Evolutionary conservation across 2,797 vertebrate species (phyloP), one percentile per base, ranked within the genome.

Genomic region (Tarsius wallacei): DNA sequence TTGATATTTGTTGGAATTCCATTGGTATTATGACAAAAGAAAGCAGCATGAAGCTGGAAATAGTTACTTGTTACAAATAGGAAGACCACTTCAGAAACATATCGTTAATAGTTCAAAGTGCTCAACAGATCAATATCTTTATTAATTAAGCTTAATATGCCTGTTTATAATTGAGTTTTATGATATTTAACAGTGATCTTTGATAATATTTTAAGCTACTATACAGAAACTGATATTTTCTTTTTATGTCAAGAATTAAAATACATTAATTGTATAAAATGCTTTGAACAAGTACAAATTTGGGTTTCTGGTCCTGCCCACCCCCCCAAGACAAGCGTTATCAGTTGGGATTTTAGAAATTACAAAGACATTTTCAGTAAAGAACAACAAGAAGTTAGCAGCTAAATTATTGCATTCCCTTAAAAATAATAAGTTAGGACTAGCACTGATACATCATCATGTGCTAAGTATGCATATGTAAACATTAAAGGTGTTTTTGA

Each of bases 321-420:
- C 8, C 6, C 26, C 12, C 73, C 85, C 61, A 59, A 33, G 15
- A 55, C 71, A 16, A 70, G 8, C 21, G 86, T 85, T 87, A 74
- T 33, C 57, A 33, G 28, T 70, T 81, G 73, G 57, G 8, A 87
- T 88, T 94, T 96, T 83, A 91, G 24, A 91, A 94, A 93, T 53
- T 77, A 42, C 26, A 73, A 94, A 53, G 16, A 36, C 2, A 66
- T 78, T 94, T 89, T 96, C 42, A 88, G 31, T 51, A 94, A 82
- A 71, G 3, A 90, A 59, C 24, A 96, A 36, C 1, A 74, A 55
- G 14, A 76, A 82, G 15, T 59, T 91, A 86, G 49, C 13, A 33
- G 6, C 51, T 82, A 88, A 88, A n/a, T 82, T 88, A 53, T 57
- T 66, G 0, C 66, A 53, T 93, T 17, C 33, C 74, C n/a, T 33